phyloP scores from a whole-genome alignment of 2,888 invertebrate species.

The Acronicta alni region DNA sequence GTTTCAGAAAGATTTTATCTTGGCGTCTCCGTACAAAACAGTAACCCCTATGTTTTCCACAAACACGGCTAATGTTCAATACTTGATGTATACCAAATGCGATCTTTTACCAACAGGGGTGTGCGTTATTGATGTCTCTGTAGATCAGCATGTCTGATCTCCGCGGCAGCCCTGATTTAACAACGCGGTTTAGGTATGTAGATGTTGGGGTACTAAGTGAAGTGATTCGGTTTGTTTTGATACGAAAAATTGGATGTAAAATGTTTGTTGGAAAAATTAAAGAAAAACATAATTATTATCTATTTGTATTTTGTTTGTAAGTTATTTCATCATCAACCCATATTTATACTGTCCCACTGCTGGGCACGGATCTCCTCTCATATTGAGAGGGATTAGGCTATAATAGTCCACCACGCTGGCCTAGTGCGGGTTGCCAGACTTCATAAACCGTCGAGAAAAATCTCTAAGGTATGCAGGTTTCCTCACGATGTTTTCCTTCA shows the following conservation, averaged over 20 bases:
- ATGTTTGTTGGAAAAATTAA: no score
- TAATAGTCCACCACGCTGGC: no score
- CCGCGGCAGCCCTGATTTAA: slow-evolving; percentile 58
- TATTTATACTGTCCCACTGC: no score
- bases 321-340: no score
- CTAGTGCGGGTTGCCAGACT: no score
- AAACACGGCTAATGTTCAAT: slow-evolving; percentile 80
- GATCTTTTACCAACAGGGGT: slow-evolving; percentile 70
- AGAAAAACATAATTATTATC: no score
- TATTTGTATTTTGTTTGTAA: no score
- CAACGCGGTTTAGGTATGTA: slow-evolving; percentile 46
- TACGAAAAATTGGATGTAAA: slow-evolving; percentile 3
- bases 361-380: no score
- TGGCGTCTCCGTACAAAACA: slow-evolving; percentile 20
- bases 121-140: slow-evolving; percentile 83
- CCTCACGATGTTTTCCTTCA: no score
- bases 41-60: slow-evolving; percentile 57
- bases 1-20: not conserved
- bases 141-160: slow-evolving; percentile 81
- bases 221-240: slow-evolving; percentile 42
- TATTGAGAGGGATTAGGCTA: no score
- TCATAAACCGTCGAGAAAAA: no score
- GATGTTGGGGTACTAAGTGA: slow-evolving; percentile 45
- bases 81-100: slow-evolving; percentile 85
- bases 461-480: no score